Evolutionary conservation across 2,888 invertebrate genomes (phyloP).

Genomic region (Sabatieria punctata): DNA sequence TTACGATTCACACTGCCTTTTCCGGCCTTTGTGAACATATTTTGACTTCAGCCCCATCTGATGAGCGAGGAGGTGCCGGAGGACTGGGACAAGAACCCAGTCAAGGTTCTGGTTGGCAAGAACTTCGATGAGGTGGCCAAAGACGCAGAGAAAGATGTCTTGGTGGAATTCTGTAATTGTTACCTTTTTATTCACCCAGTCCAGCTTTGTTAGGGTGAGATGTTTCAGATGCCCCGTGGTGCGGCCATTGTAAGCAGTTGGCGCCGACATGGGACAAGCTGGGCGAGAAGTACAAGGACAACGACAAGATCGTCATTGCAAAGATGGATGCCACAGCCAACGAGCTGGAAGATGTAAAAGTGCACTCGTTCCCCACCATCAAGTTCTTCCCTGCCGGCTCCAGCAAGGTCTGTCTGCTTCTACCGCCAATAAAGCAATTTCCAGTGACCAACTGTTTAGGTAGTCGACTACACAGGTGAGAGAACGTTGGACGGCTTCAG

Average conservation of each 20-base stretch:
- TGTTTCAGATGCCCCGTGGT: slow-evolving; percentile 67
- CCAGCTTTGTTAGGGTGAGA: background rate
- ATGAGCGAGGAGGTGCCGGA: slow-evolving; percentile 80
- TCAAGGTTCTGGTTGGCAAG: slow-evolving; percentile 75
- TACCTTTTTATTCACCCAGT: background rate
- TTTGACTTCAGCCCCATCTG: slow-evolving; percentile 53
- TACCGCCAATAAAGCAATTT: too few relatives aligned
- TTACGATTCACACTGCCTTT: too few relatives aligned
- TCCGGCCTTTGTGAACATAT: background rate
- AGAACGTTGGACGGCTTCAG: slow-evolving; percentile 77
- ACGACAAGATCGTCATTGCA: slow-evolving; percentile 64
- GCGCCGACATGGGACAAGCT: slow-evolving; percentile 89
- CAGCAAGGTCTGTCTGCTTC: slow-evolving; percentile 49
- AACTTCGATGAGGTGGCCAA: slow-evolving; percentile 87
- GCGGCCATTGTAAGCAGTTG: slow-evolving; percentile 91
- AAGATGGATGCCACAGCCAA: slow-evolving; percentile 98
- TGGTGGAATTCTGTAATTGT: slow-evolving; percentile 74
- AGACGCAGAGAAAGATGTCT: slow-evolving; percentile 67
- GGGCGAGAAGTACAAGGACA: slow-evolving; percentile 73
- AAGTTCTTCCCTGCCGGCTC: slow-evolving; percentile 80
- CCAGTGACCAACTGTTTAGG: too few relatives aligned
- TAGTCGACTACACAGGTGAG: slow-evolving; percentile 80
- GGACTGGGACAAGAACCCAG: slow-evolving; percentile 89
- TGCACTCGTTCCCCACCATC: slow-evolving; percentile 76
- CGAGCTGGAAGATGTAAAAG: slow-evolving; percentile 85